A percentile compares a stretch with the other conserved stretches of the same genome.
These are phyloP conservation scores for Notolepis coatsorum DNA, from an alignment of 2,797 vertebrate species.

Conservation along the genomic window DNA sequence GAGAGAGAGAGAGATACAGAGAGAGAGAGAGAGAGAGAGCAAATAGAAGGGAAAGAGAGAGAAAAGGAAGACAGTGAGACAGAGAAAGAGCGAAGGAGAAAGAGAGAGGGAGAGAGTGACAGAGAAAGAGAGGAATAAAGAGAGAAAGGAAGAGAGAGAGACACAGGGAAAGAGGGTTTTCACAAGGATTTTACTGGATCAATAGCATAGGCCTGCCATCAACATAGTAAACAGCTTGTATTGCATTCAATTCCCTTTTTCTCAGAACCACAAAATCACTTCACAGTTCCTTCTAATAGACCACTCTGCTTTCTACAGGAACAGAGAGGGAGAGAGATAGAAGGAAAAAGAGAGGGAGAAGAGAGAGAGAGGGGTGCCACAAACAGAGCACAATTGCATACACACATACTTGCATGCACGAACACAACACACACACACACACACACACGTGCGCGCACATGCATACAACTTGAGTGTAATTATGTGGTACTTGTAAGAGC, in stretches of 20 bases:
- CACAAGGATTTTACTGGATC: constrained; percentile 48
- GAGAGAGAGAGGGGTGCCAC: neutral
- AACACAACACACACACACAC: constrained; percentile 17
- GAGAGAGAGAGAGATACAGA: neutral
- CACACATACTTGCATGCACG: neutral
- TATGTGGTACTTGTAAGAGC: constrained; percentile 8
- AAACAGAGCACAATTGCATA: neutral
- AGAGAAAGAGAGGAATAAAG: neutral
- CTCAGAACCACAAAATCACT: constrained; percentile 22
- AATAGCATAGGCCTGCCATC: constrained; percentile 46
- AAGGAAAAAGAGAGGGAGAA: neutral
- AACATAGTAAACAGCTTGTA: constrained; percentile 52
- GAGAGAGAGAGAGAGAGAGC: neutral
- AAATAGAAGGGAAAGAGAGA: neutral
- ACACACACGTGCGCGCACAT: constrained; percentile 8
- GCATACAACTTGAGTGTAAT: constrained; percentile 8
- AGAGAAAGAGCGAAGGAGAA: neutral
- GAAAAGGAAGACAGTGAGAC: neutral
- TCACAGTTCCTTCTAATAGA: constrained; percentile 45
- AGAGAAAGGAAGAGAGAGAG: neutral
- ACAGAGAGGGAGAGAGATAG: constrained; percentile 13
- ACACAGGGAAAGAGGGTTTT: constrained; percentile 21
- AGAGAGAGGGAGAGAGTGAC: neutral
- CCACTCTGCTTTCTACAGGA: constrained; percentile 25
- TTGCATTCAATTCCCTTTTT: constrained; percentile 54